Evolutionary conservation across 1,140 invertebrate species (phyloP).

Genomic region (Battus philenor): DNA sequence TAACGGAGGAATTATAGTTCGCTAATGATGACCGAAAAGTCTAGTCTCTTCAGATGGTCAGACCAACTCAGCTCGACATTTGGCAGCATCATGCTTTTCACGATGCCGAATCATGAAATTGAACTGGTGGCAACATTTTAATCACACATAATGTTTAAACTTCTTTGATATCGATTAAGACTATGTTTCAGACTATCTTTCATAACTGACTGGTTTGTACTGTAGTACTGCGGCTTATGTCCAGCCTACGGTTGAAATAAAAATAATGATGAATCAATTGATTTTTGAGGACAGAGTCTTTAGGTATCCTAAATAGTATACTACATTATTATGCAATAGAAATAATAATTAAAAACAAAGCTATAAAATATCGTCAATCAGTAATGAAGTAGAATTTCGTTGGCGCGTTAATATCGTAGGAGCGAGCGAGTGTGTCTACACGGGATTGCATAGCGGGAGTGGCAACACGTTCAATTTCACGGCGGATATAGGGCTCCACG

Average conservation of each 20-base stretch:
- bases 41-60: too few relatives aligned
- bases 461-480: slow-evolving; percentile 64
- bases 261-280: too few relatives aligned
- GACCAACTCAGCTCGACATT: too few relatives aligned
- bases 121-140: neutral
- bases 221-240: too few relatives aligned
- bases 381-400: neutral
- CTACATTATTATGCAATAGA: neutral
- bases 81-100: too few relatives aligned
- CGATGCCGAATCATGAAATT: neutral
- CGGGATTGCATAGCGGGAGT: slow-evolving; percentile 35
- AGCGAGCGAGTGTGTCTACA: slow-evolving; percentile 1
- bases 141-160: neutral
- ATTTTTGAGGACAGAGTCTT: too few relatives aligned
- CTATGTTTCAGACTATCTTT: neutral
- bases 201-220: too few relatives aligned
- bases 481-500: slow-evolving; percentile 58
- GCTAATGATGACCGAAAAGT: too few relatives aligned
- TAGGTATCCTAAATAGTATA: neutral
- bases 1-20: too few relatives aligned
- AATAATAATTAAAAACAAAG: neutral
- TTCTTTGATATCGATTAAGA: neutral
- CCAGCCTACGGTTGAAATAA: too few relatives aligned
- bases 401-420: neutral
- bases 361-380: neutral